A percentile compares a stretch with the other conserved stretches of the same genome.
phyloP scores from a whole-genome alignment of 2,797 vertebrate genomes.

The Hylomyscus alleni region DNA sequence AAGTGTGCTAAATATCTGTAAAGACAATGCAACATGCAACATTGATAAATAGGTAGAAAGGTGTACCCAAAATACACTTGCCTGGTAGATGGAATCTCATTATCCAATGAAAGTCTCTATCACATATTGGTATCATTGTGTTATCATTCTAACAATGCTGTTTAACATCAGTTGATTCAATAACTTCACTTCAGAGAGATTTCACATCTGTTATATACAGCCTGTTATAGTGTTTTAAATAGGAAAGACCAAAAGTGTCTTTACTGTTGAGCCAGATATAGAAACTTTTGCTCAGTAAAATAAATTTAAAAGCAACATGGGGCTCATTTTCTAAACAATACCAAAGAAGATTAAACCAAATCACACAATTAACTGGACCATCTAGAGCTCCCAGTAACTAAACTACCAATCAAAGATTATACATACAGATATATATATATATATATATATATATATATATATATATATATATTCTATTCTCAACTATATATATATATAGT shows the following conservation, averaged over 20 bases:
- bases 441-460: too few species aligned
- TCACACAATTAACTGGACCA: not conserved
- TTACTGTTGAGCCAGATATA: not conserved
- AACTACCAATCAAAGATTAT: too few species aligned
- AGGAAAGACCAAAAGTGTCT: not conserved
- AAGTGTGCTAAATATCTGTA: not conserved
- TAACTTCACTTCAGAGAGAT: not conserved
- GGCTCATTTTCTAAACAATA: not conserved
- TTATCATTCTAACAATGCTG: not conserved
- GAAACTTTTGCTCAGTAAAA: not conserved
- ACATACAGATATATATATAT: too few species aligned
- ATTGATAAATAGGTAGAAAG: not conserved
- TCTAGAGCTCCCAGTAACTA: too few species aligned
- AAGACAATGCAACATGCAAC: fast-evolving
- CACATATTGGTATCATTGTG: not conserved
- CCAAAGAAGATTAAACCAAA: not conserved
- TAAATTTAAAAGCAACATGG: not conserved
- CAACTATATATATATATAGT: too few species aligned
- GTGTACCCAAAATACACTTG: not conserved
- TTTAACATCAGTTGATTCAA: not conserved
- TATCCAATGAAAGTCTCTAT: not conserved
- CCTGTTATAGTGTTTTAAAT: not conserved
- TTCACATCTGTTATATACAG: not conserved
- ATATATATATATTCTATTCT: too few species aligned
- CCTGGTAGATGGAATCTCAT: not conserved